Conservation (phyloP, 2,113 vertebrate genomes). For the Saiga tatarica region DNA sequence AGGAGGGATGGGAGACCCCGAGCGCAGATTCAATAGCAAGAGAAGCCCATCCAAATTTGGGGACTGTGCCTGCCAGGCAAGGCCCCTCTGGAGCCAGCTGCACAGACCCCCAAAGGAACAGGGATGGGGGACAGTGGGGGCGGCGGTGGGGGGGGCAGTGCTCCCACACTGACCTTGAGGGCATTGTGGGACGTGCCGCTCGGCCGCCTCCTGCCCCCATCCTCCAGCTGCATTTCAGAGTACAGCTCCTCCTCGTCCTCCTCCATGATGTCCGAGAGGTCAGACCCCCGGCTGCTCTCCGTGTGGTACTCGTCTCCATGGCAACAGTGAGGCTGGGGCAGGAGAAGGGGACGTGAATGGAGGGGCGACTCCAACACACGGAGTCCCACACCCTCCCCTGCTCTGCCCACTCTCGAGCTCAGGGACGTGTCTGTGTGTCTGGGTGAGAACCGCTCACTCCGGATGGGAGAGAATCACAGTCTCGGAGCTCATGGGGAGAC, state of each 20-base stretch:
- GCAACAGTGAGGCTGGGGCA: slow-evolving; percentile 87
- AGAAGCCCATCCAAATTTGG: neutral
- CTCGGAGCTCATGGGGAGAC: rapidly evolving
- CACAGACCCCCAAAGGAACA: neutral
- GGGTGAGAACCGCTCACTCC: rapidly evolving
- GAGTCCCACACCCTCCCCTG: too few species aligned
- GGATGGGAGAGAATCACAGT: neutral
- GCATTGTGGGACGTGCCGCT: slow-evolving; percentile 92
- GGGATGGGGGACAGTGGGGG: neutral
- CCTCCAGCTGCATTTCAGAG: slow-evolving; percentile 97
- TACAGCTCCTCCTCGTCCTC: slow-evolving; percentile 98
- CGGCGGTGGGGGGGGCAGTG: rapidly evolving
- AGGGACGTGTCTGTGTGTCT: neutral
- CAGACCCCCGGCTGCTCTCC: slow-evolving; percentile 96
- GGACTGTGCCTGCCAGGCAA: rapidly evolving
- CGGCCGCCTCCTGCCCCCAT: slow-evolving; percentile 88
- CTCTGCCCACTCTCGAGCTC: neutral
- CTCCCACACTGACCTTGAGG: slow-evolving; percentile 89
- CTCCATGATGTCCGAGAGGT: slow-evolving; percentile 98
- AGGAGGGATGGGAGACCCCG: neutral
- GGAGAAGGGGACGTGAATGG: neutral
- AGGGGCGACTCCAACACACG: neutral
- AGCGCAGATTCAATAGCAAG: neutral
- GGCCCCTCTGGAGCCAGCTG: neutral
- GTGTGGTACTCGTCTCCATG: slow-evolving; percentile 95